phyloP scores from a whole-genome alignment of 2,797 vertebrate species.

The Sebastes taczanowskii region DNA sequence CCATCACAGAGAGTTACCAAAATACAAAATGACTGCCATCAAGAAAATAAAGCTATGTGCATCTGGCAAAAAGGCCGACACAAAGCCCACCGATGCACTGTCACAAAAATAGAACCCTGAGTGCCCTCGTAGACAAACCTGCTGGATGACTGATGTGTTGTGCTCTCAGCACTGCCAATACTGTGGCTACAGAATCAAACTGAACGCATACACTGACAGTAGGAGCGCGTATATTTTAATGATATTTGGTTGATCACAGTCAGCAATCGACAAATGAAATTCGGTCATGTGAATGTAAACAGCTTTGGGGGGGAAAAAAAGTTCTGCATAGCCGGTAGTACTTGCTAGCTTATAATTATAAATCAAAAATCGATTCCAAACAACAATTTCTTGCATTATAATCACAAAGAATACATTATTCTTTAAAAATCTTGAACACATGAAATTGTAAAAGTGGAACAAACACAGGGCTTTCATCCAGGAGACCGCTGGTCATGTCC shows the following conservation, averaged over 20 bases:
- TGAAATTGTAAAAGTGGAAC: too few relatives aligned
- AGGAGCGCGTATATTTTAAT: neutral
- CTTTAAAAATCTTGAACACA: neutral
- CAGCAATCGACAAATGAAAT: neutral
- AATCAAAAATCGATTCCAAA: neutral
- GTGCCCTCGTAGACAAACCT: neutral
- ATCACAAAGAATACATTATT: too few relatives aligned
- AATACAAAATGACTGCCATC: constrained; percentile 40
- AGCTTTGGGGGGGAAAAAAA: neutral
- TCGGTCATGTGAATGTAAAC: too few relatives aligned
- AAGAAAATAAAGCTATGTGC: neutral
- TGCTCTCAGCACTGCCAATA: neutral
- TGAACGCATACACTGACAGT: neutral
- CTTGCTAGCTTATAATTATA: neutral
- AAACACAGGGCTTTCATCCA: too few relatives aligned
- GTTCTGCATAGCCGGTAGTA: neutral
- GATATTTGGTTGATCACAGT: neutral
- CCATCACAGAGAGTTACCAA: constrained; percentile 7
- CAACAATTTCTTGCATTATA: too few relatives aligned
- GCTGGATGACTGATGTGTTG: neutral
- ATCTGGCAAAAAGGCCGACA: neutral
- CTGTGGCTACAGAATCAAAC: neutral
- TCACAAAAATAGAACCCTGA: neutral
- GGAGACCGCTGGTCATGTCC: too few relatives aligned
- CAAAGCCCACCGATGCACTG: neutral